Base-by-base conservation (phyloP, 2,888 invertebrate species). In the Mimas tiliae region DNA sequence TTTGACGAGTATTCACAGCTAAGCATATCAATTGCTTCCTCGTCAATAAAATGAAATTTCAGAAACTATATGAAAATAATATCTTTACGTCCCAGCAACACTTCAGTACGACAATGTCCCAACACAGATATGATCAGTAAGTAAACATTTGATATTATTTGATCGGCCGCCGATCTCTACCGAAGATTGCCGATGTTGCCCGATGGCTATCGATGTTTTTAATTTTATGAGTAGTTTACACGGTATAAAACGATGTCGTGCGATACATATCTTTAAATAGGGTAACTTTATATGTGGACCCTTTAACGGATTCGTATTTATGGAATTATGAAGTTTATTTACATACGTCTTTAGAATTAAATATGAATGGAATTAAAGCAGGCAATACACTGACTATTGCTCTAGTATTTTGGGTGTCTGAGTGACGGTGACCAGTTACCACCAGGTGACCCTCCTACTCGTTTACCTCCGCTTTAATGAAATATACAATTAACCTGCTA, bases 61-160 rank as follows among this genome's bases (percentile, higher is more conserved):
- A 58, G 8, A 38, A 58, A 58, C 45, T 45, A 8, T 16, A 11
- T 38, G 3, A 45, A 62, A 45, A 42, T 62, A 48, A 63, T 63
- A 45, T 16, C 19, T 38, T 42, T 38, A 8, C 3, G 33, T 47
- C 47, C 47, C 50, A 55, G 45, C 27, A n/a, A 47, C 47, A 33
- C 33, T 9, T n/a, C 33, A 66, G 53, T 66, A 33, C 45, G 53
- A 66, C 63, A 47, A 45, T 27, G 27, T 33, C 62, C 19, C 33
- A 11, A 34, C 42, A 52, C 11, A 87, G 89, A 89, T 89, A 81
- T 71, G 78, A 89, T 89, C 89, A 73, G 70, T 52, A 72, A 81
- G 82, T 90, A 90, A 90, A 90, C 84, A 79, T 80, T 74, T 80
- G 77, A 85, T 82, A 87, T 89, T 89, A 90, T 90, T 86, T 80